Evolutionary conservation across 2,888 invertebrate genomes (phyloP), one percentile per base, ranked within the genome.

Genomic region (Stenurella melanura): DNA sequence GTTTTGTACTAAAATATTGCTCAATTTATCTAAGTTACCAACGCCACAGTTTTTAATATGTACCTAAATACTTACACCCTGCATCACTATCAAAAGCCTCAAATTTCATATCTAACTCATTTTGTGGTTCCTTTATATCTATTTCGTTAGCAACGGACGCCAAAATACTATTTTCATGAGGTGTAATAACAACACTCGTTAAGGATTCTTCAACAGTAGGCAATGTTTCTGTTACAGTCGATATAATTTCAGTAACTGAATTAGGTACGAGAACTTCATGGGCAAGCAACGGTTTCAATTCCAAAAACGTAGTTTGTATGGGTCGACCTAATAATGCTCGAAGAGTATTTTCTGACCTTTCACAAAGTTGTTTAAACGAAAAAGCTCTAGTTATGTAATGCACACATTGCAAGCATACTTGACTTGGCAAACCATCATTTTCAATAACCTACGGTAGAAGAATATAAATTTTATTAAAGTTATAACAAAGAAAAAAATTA

Each of bases 341-440:
- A 71, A 90, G 82, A 6, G 89, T 87, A 18, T 83, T 82, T 75
- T 89, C 89, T 11, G 89, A 89, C 74, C 87, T 82, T 79, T 88
- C 88, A 78, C 89, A 89, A 70, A 89, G 81, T 82, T 89, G 88
- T 82, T 88, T 88, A 81, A 90, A 90, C 4, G 87, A 88, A 77
- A 86, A 89, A 4, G 88, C 86, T 78, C 86, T 84, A 19, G 85
- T 87, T 61, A 89, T 87, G 77, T 88, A 86, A 79, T 88, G 85
- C 60, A 87, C 87, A 83, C 90, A 90, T 80, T 88, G 87, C 30
- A 85, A 73, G 80, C 90, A 90, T 5, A 90, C 86, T 84, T 89
- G 87, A 66, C 81, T 84, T 11, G 90, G 90, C 79, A 90, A 82
- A n/a, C 88, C 87, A 82, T 90, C 90, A 58, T 87, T 86, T 80